Evolutionary conservation across 2,113 vertebrate species (phyloP).

Genomic region (Oncorhynchus kisutch): DNA sequence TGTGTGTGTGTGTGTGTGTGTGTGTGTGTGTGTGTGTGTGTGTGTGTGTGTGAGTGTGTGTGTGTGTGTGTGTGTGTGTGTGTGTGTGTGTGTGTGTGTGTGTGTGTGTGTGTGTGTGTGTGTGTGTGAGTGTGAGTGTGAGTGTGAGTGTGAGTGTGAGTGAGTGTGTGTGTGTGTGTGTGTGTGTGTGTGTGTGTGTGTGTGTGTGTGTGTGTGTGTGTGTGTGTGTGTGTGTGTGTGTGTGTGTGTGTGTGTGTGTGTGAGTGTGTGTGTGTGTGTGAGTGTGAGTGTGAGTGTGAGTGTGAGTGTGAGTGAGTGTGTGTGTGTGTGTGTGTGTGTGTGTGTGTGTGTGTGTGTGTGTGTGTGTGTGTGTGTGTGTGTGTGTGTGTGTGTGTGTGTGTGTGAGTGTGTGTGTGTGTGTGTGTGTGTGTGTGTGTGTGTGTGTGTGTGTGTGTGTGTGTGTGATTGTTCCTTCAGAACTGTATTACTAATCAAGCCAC

Average conservation of each 20-base stretch:
- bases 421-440: not conserved
- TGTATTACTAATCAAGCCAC: conserved; percentile 19
- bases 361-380: not conserved
- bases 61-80: not conserved
- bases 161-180: not conserved
- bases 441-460: not conserved
- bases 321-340: not conserved
- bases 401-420: not conserved
- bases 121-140: not conserved
- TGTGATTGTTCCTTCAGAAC: not conserved
- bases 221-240: not conserved
- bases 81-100: not conserved
- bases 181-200: not conserved
- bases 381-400: not conserved
- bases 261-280: not conserved
- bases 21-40: too few relatives aligned
- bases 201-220: not conserved
- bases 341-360: not conserved
- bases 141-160: too few relatives aligned
- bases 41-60: too few relatives aligned
- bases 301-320: too few relatives aligned
- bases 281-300: not conserved
- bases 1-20: not conserved
- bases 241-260: not conserved
- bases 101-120: too few relatives aligned